Base-by-base conservation (phyloP, 1,140 invertebrate species). In the Brachionus plicatilis region DNA sequence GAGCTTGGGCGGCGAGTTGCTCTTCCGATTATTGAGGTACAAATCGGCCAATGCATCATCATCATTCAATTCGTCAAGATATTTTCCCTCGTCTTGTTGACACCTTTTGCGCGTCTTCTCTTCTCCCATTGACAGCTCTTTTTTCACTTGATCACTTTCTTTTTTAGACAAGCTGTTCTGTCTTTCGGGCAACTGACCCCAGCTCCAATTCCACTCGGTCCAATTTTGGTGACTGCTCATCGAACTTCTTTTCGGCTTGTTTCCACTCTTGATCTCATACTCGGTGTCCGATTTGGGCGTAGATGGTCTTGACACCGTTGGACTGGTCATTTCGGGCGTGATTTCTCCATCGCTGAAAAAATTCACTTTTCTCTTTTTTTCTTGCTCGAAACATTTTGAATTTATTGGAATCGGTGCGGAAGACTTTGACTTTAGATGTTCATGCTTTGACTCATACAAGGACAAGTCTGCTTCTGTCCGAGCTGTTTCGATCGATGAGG, bases 241-340 rank as follows among this genome's bases (percentile, higher is more conserved):
- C 90, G 90, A 85, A 91, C 90, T 86, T 92, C 91, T 84, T 89
- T 87, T 84, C 88, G 87, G 68, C 24, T 78, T 85, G 83, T 37
- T 70, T 12, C 72, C 80, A 72, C 56, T 66, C 12, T 82, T 85
- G 17, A 86, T 92, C 90, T 97, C 96, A 86, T 96, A 93, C 88
- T 98, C 96, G 1, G 95, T 95, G 88, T 98, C 96, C 20, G 95
- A 96, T 88, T 96, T 95, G 7, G 95, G 94, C 33, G 94, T 93
- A 84, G 93, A 92, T 78, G 93, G 92, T 85, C 94, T 91, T 9
- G 93, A 93, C 86, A 90, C 91, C 84, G 91, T 89, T 60, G 92
- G 92, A 87, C 93, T 93, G 83, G 8, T 86, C 85, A 76, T 14
- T 66, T 37, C 45, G 43, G 66, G 78, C 5, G 53, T 85, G 50